phyloP scores from a whole-genome alignment of 2,113 vertebrate species.

The Excalfactoria chinensis region DNA sequence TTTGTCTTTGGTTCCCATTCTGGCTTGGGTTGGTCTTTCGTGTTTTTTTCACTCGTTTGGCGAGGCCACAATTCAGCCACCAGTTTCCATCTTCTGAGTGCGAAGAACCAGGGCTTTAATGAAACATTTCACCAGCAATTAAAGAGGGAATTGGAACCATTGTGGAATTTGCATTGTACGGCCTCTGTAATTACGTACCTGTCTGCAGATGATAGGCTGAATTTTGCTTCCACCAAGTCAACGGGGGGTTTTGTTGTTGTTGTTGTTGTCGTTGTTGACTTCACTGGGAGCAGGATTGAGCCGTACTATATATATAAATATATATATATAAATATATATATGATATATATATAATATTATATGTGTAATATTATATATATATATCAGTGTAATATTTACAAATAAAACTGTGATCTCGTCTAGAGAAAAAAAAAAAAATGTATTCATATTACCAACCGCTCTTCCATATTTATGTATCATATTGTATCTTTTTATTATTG shows the following conservation, averaged over 20 bases:
- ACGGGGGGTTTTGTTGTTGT: neutral
- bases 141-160: conserved; percentile 72
- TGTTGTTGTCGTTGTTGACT: conserved; percentile 39
- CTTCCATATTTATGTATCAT: conserved; percentile 86
- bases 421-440: conserved; percentile 83
- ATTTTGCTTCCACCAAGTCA: conserved; percentile 74
- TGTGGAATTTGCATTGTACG: conserved; percentile 75
- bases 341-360: conserved; percentile 81
- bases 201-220: conserved; percentile 72
- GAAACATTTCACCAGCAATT: conserved; percentile 79
- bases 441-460: conserved; percentile 84
- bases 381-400: conserved; percentile 84
- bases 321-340: conserved; percentile 76
- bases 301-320: conserved; percentile 78
- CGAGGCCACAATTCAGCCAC: conserved; percentile 52
- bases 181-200: conserved; percentile 80
- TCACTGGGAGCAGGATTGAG: conserved; percentile 64
- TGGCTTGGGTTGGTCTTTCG: conserved; percentile 37
- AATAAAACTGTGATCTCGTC: conserved; percentile 87
- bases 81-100: conserved; percentile 71
- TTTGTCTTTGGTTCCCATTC: conserved; percentile 59
- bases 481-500: conserved; percentile 83
- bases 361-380: conserved; percentile 80
- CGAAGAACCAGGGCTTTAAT: conserved; percentile 67
- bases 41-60: neutral